Percentiles rank a stretch among this genome's conserved stretches.
Evolutionary conservation across 1,140 invertebrate species (phyloP).

Genomic region (Chironomus striatipennis): DNA sequence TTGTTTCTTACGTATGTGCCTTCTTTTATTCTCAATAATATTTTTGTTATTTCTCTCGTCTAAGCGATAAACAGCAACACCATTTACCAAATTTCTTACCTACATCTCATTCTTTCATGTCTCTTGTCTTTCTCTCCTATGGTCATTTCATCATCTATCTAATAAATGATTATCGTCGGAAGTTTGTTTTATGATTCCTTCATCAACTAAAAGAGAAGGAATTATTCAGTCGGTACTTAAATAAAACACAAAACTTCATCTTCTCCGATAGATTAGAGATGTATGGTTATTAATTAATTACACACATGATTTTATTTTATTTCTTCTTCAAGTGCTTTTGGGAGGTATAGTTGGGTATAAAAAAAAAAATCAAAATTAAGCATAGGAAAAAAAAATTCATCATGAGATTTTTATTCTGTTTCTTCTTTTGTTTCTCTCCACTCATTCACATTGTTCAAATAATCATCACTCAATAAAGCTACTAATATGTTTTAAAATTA

Average conservation of each 20-base stretch:
- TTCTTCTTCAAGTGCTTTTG: background rate
- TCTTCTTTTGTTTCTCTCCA: no score
- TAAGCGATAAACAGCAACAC: conserved; percentile 22
- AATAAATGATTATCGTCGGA: conserved; percentile 23
- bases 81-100: conserved; percentile 18
- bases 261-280: background rate
- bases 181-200: conserved; percentile 18
- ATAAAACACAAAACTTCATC: background rate
- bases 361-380: background rate
- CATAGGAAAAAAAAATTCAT: background rate
- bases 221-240: background rate
- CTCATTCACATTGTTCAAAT: background rate
- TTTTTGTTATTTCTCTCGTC: conserved; percentile 5
- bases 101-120: background rate
- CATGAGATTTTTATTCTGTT: background rate
- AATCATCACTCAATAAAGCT: background rate
- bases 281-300: conserved; percentile 22
- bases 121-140: background rate
- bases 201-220: background rate
- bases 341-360: background rate
- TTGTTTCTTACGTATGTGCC: background rate
- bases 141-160: conserved; percentile 16
- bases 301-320: conserved; percentile 15
- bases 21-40: background rate
- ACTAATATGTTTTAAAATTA: background rate